A percentile compares a stretch with the other conserved stretches of the same genome.
Conservation (phyloP, 2,113 vertebrate genomes). For the Corythornis madagascariensis region DNA sequence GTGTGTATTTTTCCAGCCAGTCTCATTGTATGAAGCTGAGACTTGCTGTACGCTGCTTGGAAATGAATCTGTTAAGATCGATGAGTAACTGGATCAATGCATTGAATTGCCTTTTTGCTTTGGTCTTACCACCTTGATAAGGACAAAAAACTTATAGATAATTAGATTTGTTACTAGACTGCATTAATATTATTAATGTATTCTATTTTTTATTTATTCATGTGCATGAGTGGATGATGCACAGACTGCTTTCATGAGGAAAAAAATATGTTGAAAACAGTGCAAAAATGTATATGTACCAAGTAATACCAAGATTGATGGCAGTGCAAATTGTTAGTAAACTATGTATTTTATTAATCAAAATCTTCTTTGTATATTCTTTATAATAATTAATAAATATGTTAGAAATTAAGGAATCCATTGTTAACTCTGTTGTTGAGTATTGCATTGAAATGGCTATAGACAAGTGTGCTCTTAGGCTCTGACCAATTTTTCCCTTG, state of each 20-base stretch:
- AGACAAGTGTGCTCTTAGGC: background rate
- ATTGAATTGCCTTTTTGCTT: background rate
- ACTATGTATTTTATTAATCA: background rate
- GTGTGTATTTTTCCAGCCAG: background rate
- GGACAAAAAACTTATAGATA: constrained; percentile 12
- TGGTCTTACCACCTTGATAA: background rate
- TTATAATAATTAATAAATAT: background rate
- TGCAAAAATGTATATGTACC: background rate
- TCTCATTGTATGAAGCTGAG: background rate
- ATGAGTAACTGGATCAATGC: background rate
- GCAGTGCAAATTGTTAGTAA: background rate
- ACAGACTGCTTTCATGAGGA: background rate
- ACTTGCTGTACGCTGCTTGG: background rate
- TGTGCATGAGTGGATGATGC: background rate
- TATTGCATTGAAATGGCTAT: background rate
- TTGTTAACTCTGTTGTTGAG: background rate
- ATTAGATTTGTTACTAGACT: background rate
- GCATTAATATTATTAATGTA: background rate
- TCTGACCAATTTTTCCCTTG: background rate
- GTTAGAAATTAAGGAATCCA: background rate
- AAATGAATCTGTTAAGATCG: background rate
- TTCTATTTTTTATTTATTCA: constrained; percentile 5
- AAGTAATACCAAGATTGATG: background rate
- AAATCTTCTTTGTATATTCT: background rate
- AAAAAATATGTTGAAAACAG: background rate